Base-by-base conservation (phyloP, 2,888 invertebrate genomes). In the Caenorhabditis sp. region DNA sequence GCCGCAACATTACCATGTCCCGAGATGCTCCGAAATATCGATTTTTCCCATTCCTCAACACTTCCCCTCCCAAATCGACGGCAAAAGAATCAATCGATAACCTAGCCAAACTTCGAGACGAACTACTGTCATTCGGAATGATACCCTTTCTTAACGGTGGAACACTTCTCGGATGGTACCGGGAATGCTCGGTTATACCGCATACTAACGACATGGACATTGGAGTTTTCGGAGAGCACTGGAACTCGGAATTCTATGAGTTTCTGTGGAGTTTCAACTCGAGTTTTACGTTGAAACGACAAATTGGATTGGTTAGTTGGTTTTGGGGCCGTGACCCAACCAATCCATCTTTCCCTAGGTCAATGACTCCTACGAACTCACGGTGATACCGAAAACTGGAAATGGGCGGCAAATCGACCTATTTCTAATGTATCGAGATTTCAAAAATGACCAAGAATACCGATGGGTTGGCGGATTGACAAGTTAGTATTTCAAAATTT, bases 181-280 rank as follows among this genome's bases (percentile, higher is more conserved):
- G 83, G 11, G 83, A 83, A 32, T 83, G 80, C 37, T 56, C 71
- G 32, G 64, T 83, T 22, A 83, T 83, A 24, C 77, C 83, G 1
- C 80, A 80, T 55, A 83, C 83, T 0, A 28, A 26, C 1, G 83
- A 84, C 44, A 74, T 84, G 81, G 84, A 84, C 32, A 4, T 84
- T 2, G 56, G 70, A 1, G 58, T 81, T 5, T 69, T 78, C 37
- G 62, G 32, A 11, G 81, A 81, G 40, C 58, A 78, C 20, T 78
- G 51, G 22, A 77, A 71, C 51, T 47, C 67, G 3, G 47, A 64
- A n/a, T 61, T 81, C 28, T 51, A 65, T 15, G 56, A 71, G 2
- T 28, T 47, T 50, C 60, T 83, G 9, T 53, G 35, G 47, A 61
- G 37, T 4, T 32, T 50, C 18, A 24, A 60, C 24, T 68, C 70